Evolutionary conservation across 2,113 vertebrate genomes (phyloP).

Genomic region (Ceratotherium simum): DNA sequence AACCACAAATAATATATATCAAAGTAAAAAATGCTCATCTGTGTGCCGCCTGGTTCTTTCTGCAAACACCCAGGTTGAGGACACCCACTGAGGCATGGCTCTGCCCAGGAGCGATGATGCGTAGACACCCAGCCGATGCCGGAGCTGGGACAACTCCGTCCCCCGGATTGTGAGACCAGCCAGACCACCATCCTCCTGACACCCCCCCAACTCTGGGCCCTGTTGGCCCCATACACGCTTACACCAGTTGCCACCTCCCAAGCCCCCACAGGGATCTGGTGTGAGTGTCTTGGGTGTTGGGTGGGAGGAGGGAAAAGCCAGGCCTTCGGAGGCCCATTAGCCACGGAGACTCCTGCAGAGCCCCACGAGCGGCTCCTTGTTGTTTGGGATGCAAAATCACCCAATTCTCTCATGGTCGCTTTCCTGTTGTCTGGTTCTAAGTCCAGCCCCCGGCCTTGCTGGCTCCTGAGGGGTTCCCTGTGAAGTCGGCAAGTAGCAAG

Average conservation of each 20-base stretch:
- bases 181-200: not conserved
- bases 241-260: not conserved
- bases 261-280: rapidly evolving
- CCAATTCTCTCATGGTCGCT: not conserved
- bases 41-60: not conserved
- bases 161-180: too few species aligned
- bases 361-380: not conserved
- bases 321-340: rapidly evolving
- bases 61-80: not conserved
- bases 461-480: not conserved
- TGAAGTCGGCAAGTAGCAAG: conserved; percentile 24
- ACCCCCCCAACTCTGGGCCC: not conserved
- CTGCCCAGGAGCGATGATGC: rapidly evolving
- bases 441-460: conserved; percentile 47
- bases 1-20: not conserved
- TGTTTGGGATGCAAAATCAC: not conserved
- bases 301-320: not conserved
- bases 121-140: rapidly evolving
- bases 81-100: too few species aligned
- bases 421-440: conserved; percentile 34
- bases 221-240: rapidly evolving
- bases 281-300: not conserved
- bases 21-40: not conserved
- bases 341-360: not conserved
- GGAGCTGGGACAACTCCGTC: not conserved